Evolutionary conservation across 1,140 invertebrate genomes (phyloP).

Genomic region (Sinella curviseta): DNA sequence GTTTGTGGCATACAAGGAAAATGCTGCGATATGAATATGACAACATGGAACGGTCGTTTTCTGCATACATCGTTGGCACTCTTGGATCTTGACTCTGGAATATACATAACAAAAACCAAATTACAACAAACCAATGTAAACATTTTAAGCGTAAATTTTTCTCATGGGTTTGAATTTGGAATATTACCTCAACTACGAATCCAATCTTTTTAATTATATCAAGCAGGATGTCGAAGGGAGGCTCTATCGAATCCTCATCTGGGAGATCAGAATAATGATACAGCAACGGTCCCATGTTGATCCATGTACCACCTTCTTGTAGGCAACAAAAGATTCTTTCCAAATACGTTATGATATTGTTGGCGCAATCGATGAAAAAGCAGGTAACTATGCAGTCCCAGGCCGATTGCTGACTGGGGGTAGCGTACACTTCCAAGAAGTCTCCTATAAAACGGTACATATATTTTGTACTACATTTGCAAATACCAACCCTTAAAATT

Average conservation of each 20-base stretch:
- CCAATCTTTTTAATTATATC: constrained; percentile 81
- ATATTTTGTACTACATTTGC: neutral
- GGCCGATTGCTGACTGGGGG: constrained; percentile 59
- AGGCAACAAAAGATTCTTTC: constrained; percentile 91
- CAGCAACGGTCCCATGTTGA: constrained; percentile 88
- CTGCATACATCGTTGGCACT: constrained; percentile 82
- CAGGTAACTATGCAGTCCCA: constrained; percentile 95
- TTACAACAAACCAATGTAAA: neutral
- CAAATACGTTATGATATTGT: constrained; percentile 92
- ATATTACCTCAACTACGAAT: constrained; percentile 76
- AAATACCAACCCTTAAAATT: constrained; percentile 32
- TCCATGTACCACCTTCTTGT: constrained; percentile 81
- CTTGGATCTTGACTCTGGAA: constrained; percentile 74
- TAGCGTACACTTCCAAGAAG: constrained; percentile 69
- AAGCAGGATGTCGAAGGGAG: constrained; percentile 81
- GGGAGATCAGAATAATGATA: constrained; percentile 92
- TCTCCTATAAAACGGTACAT: constrained; percentile 6
- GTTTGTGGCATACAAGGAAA: constrained; percentile 81
- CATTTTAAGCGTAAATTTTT: neutral
- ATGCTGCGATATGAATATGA: constrained; percentile 85
- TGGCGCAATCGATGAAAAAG: constrained; percentile 98
- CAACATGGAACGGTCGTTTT: constrained; percentile 91
- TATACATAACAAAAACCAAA: constrained; percentile 47
- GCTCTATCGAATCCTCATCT: constrained; percentile 89
- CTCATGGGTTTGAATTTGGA: constrained; percentile 6